Evolutionary conservation across 92 coral and sea anemone species (phyloP).

Genomic region (Zoanthus solanderi): DNA sequence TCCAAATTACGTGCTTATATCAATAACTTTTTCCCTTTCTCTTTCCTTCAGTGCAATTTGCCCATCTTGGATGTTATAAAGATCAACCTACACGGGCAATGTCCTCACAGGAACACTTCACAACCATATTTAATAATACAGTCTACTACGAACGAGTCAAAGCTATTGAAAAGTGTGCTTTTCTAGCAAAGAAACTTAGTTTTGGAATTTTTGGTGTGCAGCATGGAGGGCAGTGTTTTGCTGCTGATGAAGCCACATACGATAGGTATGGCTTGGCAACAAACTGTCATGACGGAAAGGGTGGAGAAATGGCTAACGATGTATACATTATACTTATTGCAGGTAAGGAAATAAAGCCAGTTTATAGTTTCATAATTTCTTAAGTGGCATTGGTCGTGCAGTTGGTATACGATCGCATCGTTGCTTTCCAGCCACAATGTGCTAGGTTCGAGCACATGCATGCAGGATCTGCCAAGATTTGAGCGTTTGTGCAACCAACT

Average conservation of each 20-base stretch:
- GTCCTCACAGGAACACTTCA: neutral
- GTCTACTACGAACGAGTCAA: neutral
- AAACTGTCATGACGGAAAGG: constrained; percentile 23
- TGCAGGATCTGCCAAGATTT: no score
- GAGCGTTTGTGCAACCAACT: no score
- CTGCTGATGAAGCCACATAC: constrained; percentile 5
- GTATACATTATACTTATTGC: constrained; percentile 21
- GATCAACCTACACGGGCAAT: neutral
- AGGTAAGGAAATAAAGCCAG: neutral
- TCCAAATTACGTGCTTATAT: neutral
- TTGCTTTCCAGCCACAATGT: no score
- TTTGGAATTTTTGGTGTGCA: constrained; percentile 16
- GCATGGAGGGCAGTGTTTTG: neutral
- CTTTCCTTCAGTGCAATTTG: constrained; percentile 9
- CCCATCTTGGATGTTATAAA: constrained; percentile 23
- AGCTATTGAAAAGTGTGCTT: constrained; percentile 27
- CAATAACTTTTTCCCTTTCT: neutral
- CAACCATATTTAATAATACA: neutral
- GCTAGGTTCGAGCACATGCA: no score
- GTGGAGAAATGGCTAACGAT: constrained; percentile 31
- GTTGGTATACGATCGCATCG: no score
- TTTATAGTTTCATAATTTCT: no score
- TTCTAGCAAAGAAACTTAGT: constrained; percentile 8
- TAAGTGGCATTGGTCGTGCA: no score
- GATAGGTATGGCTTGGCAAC: constrained; percentile 29